Evolutionary conservation across 2,888 invertebrate genomes (phyloP).

Genomic region (Drosophila birchii): DNA sequence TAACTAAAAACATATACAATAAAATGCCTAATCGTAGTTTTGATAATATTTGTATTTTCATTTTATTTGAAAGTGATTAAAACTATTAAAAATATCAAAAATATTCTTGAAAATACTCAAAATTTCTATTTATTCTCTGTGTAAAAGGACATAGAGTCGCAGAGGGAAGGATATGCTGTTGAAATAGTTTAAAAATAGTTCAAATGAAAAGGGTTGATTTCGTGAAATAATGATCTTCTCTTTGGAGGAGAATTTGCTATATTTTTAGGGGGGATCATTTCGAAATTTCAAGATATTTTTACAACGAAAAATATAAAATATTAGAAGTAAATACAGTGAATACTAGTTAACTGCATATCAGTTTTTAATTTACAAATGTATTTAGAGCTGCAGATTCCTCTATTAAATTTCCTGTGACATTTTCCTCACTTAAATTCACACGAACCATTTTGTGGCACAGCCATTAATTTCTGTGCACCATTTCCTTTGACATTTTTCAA

Average conservation of each 20-base stretch:
- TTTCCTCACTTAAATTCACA: background rate
- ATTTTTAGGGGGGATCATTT: background rate
- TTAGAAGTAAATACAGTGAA: background rate
- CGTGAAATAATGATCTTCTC: constrained; percentile 1
- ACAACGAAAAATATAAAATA: background rate
- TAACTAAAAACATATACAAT: background rate
- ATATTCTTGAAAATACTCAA: background rate
- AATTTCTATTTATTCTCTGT: background rate
- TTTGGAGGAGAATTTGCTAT: background rate
- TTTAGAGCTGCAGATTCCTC: too few species aligned
- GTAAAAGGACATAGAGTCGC: background rate
- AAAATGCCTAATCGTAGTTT: background rate
- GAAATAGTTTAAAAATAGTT: constrained; percentile 6
- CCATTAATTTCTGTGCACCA: background rate
- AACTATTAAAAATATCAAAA: background rate
- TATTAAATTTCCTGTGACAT: background rate
- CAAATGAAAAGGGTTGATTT: constrained; percentile 1
- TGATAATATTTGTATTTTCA: background rate
- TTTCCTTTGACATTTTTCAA: constrained; percentile 15
- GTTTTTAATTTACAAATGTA: too few species aligned
- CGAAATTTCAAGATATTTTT: background rate
- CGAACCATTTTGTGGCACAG: background rate
- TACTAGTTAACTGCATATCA: background rate
- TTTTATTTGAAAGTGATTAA: too few species aligned
- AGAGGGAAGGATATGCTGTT: background rate